Evolutionary conservation across 1,140 invertebrate species (phyloP), one percentile per base, ranked within the genome.

Genomic region (Bradynema listronoti): DNA sequence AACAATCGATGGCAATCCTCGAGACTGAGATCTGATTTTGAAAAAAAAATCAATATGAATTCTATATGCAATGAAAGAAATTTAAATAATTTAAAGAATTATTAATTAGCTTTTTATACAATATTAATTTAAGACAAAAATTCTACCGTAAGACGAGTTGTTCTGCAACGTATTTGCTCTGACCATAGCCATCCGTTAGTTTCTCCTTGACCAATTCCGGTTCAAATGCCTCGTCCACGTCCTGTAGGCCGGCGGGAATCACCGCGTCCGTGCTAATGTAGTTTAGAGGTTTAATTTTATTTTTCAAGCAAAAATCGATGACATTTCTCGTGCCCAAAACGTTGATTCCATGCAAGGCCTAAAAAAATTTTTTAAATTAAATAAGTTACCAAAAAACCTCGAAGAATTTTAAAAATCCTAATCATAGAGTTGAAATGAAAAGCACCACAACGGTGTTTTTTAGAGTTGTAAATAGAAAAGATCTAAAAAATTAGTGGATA

Each of bases 161-260:
- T 66, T 83, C 82, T 19, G 82, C 79, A 9, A 83, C 79, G 80
- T 82, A 83, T 67, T 83, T 83, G 7, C 78, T 79, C 68, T 83
- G 81, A 6, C 77, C 79, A 63, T 83, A 83, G 25, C 82, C 82
- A 69, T 78, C 79, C 11, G 55, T 62, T 30, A 83, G 66, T 24
- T 75, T 58, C 33, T 73, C 57, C 45, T 72, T 69, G 50, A 75
- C 73, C 1, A 63, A 27, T 9, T 47, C 58, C 29, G 79, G 67
- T 47, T 80, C 76, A 51, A 71, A 72, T 53, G 81, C 73, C 58
- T 83, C 82, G 32, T 63, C 63, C 51, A 80, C 75, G 25, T 78
- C 66, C 19, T 59, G 65, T 45, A 79, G 7, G 6, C 75, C 78
- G 51, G 69, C 47, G 4, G 82, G 81, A 58, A 83, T 81, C 11